phyloP scores from a whole-genome alignment of 23 tunicate genomes.

The Trididemnum miniatum region DNA sequence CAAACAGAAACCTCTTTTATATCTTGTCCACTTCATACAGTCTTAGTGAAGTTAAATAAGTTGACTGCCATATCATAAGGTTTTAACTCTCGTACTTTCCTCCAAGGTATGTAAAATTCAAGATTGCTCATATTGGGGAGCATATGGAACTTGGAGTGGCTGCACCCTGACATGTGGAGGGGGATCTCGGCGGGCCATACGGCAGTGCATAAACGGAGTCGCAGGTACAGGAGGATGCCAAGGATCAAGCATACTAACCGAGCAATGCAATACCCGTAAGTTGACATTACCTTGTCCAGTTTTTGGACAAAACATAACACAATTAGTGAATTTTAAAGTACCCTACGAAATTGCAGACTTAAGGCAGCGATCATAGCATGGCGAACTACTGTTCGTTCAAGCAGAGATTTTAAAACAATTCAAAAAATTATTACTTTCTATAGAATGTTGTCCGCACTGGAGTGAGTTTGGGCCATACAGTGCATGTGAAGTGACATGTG shows the following conservation, averaged over 20 bases:
- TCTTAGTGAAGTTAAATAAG: too few relatives aligned
- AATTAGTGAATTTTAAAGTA: too few relatives aligned
- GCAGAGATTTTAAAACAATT: background rate
- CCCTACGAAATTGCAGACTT: too few relatives aligned
- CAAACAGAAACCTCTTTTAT: too few relatives aligned
- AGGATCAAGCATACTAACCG: background rate
- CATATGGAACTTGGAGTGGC: constrained; percentile 11
- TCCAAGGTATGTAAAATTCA: background rate
- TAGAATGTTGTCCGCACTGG: constrained; percentile 25
- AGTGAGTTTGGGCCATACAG: background rate
- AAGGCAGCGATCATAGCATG: too few relatives aligned
- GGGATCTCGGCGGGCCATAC: constrained; percentile 17
- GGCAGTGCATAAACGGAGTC: constrained; percentile 4
- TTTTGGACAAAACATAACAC: too few relatives aligned
- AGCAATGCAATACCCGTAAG: constrained; percentile 13
- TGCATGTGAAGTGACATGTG: constrained; percentile 9
- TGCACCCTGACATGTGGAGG: constrained; percentile 59
- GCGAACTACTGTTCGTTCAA: too few relatives aligned
- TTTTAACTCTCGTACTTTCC: too few relatives aligned
- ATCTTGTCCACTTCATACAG: too few relatives aligned
- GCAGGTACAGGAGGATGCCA: background rate
- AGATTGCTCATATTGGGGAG: constrained; percentile 1
- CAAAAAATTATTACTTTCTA: background rate
- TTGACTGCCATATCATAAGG: too few relatives aligned
- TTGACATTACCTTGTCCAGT: background rate